Percentiles rank a stretch among this genome's conserved stretches.
Conservation (phyloP, 1,140 invertebrate species). For the Schlechtendalia chinensis region DNA sequence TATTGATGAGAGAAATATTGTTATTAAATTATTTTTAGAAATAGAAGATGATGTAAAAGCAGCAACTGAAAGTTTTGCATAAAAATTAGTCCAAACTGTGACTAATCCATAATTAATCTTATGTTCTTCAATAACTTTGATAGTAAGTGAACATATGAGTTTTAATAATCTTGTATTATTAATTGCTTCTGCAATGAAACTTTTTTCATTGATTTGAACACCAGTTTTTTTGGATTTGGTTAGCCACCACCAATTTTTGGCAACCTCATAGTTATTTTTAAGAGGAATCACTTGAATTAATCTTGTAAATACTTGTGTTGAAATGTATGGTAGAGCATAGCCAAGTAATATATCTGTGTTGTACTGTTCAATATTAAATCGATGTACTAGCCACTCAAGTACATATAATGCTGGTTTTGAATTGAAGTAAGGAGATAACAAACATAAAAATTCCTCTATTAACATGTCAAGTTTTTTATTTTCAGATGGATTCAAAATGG, state of each 20-base stretch:
- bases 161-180: slow-evolving; percentile 69
- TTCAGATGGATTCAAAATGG: slow-evolving; percentile 69
- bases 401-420: slow-evolving; percentile 81
- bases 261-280: slow-evolving; percentile 57
- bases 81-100: slow-evolving; percentile 40
- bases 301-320: slow-evolving; percentile 82
- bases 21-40: slow-evolving; percentile 58
- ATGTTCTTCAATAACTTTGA: slow-evolving; percentile 52
- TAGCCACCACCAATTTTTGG: slow-evolving; percentile 76
- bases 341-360: slow-evolving; percentile 78
- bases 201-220: slow-evolving; percentile 66
- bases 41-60: slow-evolving; percentile 38
- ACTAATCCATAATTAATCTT: not conserved
- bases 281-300: slow-evolving; percentile 75
- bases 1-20: slow-evolving; percentile 68
- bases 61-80: slow-evolving; percentile 40
- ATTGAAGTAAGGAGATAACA: slow-evolving; percentile 83
- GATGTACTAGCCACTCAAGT: slow-evolving; percentile 81
- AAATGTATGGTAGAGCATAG: slow-evolving; percentile 85
- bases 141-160: slow-evolving; percentile 65
- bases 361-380: slow-evolving; percentile 84
- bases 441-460: slow-evolving; percentile 77
- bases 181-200: slow-evolving; percentile 71
- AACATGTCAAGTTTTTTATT: slow-evolving; percentile 74
- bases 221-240: slow-evolving; percentile 70